Conservation (phyloP, 2,113 vertebrate genomes). For the Eidolon helvum region DNA sequence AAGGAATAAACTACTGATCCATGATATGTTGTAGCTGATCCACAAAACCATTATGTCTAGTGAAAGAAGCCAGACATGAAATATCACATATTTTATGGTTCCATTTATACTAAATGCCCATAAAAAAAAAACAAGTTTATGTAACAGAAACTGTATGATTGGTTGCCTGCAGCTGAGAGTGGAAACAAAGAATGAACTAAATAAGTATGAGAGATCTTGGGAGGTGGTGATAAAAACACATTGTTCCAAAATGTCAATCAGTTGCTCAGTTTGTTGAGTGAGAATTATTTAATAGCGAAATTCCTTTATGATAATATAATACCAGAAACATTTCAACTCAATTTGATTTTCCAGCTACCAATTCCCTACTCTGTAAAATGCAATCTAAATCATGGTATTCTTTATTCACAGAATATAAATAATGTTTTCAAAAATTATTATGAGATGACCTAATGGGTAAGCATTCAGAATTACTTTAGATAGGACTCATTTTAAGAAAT, state of each 20-base stretch:
- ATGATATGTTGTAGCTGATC: neutral
- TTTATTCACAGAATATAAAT: constrained; percentile 4
- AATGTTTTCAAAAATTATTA: neutral
- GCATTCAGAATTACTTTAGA: neutral
- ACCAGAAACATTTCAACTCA: neutral
- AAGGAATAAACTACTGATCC: neutral
- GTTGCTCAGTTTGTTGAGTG: neutral
- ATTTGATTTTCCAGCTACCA: neutral
- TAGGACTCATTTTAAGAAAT: constrained; percentile 3
- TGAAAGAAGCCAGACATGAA: neutral
- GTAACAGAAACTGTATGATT: neutral
- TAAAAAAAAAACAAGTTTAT: neutral
- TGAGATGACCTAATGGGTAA: neutral
- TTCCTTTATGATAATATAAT: neutral
- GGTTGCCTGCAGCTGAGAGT: neutral
- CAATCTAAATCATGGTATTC: neutral
- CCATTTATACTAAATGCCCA: neutral
- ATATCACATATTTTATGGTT: neutral
- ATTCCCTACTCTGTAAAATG: neutral
- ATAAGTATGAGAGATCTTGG: neutral
- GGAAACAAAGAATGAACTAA: neutral
- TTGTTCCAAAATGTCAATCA: neutral
- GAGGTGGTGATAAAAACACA: neutral
- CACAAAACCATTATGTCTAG: neutral
- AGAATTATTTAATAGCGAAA: neutral